Evolutionary conservation across 2,113 vertebrate genomes (phyloP).

Genomic region (Barbus barbus): DNA sequence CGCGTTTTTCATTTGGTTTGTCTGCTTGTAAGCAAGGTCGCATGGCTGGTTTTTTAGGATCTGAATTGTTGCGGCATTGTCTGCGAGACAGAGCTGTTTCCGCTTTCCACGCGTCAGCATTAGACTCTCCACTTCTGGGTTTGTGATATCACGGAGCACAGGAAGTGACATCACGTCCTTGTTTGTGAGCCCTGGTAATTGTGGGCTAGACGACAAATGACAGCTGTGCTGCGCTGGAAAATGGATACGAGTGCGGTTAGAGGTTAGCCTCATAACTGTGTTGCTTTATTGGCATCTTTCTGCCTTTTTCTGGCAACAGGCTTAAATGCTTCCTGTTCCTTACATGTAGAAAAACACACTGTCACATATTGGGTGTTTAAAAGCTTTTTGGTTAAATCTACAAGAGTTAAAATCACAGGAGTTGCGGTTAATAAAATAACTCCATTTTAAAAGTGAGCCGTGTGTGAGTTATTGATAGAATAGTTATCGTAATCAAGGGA

Average conservation of each 20-base stretch:
- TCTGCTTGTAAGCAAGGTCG: conserved; percentile 66
- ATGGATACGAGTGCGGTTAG: conserved; percentile 62
- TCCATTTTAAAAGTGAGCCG: neutral
- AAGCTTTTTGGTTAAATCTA: neutral
- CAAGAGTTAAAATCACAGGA: neutral
- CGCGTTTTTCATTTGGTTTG: conserved; percentile 2
- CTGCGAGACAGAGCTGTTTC: conserved; percentile 67
- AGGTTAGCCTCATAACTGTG: conserved; percentile 55
- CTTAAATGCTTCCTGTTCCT: neutral
- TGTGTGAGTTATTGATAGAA: neutral
- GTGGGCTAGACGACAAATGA: conserved; percentile 58
- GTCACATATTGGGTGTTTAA: neutral
- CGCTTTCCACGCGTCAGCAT: conserved; percentile 74
- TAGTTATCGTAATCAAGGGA: neutral
- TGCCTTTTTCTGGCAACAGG: conserved; percentile 33
- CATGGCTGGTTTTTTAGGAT: conserved; percentile 60
- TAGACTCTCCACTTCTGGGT: conserved; percentile 54
- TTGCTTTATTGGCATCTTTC: conserved; percentile 41
- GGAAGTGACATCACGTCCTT: conserved; percentile 80
- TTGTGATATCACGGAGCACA: conserved; percentile 76
- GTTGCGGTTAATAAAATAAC: neutral
- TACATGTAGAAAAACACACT: neutral
- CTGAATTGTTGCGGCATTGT: conserved; percentile 61
- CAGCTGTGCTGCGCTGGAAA: conserved; percentile 71
- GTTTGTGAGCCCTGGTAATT: conserved; percentile 62